Conservation (phyloP, 2,888 invertebrate genomes). For the Meloe dianella region DNA sequence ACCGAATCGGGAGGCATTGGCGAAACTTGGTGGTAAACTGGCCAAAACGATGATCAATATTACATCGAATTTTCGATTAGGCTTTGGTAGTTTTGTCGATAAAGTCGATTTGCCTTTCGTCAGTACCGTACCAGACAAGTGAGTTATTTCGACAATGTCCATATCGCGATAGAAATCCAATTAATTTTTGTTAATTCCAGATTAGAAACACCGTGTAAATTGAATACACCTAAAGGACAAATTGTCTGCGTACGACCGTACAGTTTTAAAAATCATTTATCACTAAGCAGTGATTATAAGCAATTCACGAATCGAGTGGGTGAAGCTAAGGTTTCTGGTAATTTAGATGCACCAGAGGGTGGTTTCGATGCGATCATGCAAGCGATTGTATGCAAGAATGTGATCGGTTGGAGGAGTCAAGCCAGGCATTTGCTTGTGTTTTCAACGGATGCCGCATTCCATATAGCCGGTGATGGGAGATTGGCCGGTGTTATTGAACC, state of each 20-base stretch:
- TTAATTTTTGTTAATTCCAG: constrained; percentile 32
- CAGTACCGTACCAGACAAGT: constrained; percentile 59
- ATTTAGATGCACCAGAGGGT: constrained; percentile 70
- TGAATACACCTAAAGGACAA: constrained; percentile 46
- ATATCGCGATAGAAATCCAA: neutral
- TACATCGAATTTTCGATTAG: constrained; percentile 70
- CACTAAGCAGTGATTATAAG: constrained; percentile 65
- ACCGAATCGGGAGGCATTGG: constrained; percentile 63
- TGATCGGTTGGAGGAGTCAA: constrained; percentile 76
- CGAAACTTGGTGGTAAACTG: constrained; percentile 61
- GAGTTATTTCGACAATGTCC: constrained; percentile 23
- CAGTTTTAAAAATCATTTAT: constrained; percentile 77
- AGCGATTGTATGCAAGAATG: constrained; percentile 72
- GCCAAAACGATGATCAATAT: constrained; percentile 64
- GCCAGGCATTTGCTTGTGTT: constrained; percentile 70
- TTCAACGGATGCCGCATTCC: constrained; percentile 78
- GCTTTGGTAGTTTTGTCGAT: constrained; percentile 74
- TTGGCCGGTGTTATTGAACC: constrained; percentile 71
- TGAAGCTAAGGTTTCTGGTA: constrained; percentile 60
- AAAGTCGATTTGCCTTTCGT: constrained; percentile 71
- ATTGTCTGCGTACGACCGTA: constrained; percentile 65
- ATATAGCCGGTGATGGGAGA: constrained; percentile 81
- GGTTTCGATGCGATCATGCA: constrained; percentile 90
- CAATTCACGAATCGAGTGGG: constrained; percentile 58
- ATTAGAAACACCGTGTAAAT: constrained; percentile 49